Base-by-base conservation (phyloP, 2,888 invertebrate genomes). In the Helobdella robusta region DNA sequence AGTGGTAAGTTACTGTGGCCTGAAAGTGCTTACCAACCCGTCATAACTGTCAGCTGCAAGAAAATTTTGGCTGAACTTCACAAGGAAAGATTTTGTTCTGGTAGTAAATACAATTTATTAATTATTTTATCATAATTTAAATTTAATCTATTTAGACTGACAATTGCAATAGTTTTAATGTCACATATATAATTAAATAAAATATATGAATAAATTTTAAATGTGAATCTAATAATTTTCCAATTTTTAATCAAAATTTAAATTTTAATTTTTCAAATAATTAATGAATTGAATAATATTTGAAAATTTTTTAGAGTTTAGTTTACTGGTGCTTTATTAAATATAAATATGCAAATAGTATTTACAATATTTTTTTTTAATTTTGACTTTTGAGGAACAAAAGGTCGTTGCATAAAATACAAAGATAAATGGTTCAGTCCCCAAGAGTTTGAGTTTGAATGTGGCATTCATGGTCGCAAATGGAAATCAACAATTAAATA, bases 381-480 rank as follows among this genome's bases (percentile, higher is more conserved):
- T 15, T 40, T 15, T n/a, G 11, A 15, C n/a, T 40, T n/a, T 25
- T 30, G n/a, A 56, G 56, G 56, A 4, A 30, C 56, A 6, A 56
- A 28, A 56, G 56, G 56, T 30, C 28, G 32, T 30, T 56, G 56
- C 32, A 56, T 56, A n/a, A 3, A 28, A 56, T 56, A 56, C 28
- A 56, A 56, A n/a, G 56, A 56, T 30, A 32, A 56, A 56, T 56
- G 56, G 56, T 8, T 56, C n/a, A 56, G 30, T 30, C 56, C 56
- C 28, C 6, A 28, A 4, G 56, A 56, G 32, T 56, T 56, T 32
- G 56, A 56, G 32, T n/a, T 32, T 30, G 18, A 30, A 32, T 56
- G 56, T 30, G 56, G 56, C 32, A n/a, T 56, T 25, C n/a, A 28
- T n/a, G 32, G 56, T 56, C 20, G 30, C 4, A 32, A 56, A 5